Evolutionary conservation across 1,140 invertebrate genomes (phyloP), one percentile per base, ranked within the genome.

Genomic region (Drosophila grimshawi): DNA sequence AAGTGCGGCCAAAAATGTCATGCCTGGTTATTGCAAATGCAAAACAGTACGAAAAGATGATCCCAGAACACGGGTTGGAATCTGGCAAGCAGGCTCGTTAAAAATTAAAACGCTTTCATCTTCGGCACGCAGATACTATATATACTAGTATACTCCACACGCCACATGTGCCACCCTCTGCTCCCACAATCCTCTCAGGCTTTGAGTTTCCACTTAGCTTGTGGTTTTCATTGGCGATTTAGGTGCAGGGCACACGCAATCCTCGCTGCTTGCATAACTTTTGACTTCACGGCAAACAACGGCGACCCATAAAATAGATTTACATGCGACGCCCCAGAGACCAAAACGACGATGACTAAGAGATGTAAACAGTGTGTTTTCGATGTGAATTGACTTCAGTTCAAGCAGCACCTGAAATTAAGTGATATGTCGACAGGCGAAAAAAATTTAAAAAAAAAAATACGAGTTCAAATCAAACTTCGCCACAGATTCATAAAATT

Each of bases 281-380:
- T 78, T 57, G 68, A 66, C 77, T 57, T 53, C 48, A 29, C 37
- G 43, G 48, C 57, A 35, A 39, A 43, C 39, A 43, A n/a, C 52
- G 32, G 43, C 8, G 3, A n/a, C 19, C 6, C 52, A 66, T 86
- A 76, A 86, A 81, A 53, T 78, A 78, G 67, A 81, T 86, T 86
- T 86, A 76, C 82, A 86, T 86, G 78, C 76, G 76, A 81, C 67
- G 67, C 78, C 67, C 82, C 61, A 61, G 75, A 86, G 78, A 79
- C 69, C 10, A 32, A 10, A 51, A 6, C 32, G 11, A 48, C 19
- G 7, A 2, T 11, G 33, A 52, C 29, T 29, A n/a, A 32, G 37
- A 3, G 2, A 8, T 30, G 10, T n/a, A 11, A 49, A 19, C 2
- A 5, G n/a, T 32, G 29, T 19, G n/a, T 35, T 4, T 52, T 56